Evolutionary conservation across 2,888 invertebrate species (phyloP), one percentile per base, ranked within the genome.

Genomic region (Drosophila paranaensis): DNA sequence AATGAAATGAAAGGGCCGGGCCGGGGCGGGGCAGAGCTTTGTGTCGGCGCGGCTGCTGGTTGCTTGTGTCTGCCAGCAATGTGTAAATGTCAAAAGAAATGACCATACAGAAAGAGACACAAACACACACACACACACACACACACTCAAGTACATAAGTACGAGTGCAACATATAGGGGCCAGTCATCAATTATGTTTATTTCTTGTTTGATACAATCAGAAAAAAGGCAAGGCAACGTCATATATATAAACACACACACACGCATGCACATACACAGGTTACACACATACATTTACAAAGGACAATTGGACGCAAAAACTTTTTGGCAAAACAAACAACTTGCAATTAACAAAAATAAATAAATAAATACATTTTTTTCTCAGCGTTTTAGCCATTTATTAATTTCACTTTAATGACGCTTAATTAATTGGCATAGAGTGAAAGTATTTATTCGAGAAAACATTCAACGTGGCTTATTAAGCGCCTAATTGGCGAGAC

Each of bases 171-270:
- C 71, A 65, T 71, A 87, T 79, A 72, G 77, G 76, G 88, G 80
- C 77, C 82, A 84, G 53, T 72, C 85, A 87, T 84, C 88, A 81
- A 89, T 89, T 89, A 87, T 85, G 84, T 77, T 81, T 73, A 74
- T 82, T 82, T 82, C 77, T 82, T 70, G 66, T 76, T 78, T 84
- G 88, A 89, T 85, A 82, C 78, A 79, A 85, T 89, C 82, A 70
- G 66, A 65, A 80, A 78, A 75, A 74, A 75, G 63, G 69, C 68
- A 63, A 60, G 45, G 40, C 61, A 55, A 37, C 50, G 50, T 25
- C 56, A 46, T 30, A 62, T 43, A 56, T 33, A 33, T 8, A 33
- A 43, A 57, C 3, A 35, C 8, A 33, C 10, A 48, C 14, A 25
- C 16, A 39, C 14, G 30, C 14, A 14, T 1, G 2, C 27, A 48